Base-by-base conservation (phyloP, 2,888 invertebrate genomes). In the Encarsia formosa region DNA sequence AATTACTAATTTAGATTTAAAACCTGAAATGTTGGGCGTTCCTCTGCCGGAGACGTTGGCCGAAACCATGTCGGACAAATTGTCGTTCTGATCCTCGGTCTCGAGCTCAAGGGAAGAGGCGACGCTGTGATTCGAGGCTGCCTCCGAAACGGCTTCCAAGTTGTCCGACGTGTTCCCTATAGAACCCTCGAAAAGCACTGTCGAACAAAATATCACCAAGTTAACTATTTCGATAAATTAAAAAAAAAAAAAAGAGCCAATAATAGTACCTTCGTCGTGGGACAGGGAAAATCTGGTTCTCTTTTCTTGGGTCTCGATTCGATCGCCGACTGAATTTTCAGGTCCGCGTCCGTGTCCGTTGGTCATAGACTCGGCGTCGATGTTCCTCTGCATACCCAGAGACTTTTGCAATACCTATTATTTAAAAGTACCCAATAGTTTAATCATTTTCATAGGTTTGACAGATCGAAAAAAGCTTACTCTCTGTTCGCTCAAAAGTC, bases 11-110 rank as follows among this genome's bases (percentile, higher is more conserved):
- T 5, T 37, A 18, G 5, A 20, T 18, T 16, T 11, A 19, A 37
- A 16, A 75, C 76, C 97, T 16, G 95, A 95, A 56, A 98, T 96
- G 76, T 97, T 97, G 0, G 97, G 88, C 56, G 94, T 88, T 61
- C 93, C 95, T 59, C 95, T 81, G 13, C 95, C 88, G 2, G 88
- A 88, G 20, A 93, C 93, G 75, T 96, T 95, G 0, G 95, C 95
- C 0, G 94, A 95, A 53, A 95, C 88, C 93, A 97, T 95, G 70
- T 98, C 98, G 0, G 95, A 95, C 19, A 98, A 80, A 77, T 96
- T 96, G 71, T 95, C 95, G 67, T 87, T 87, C 76, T 92, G 90
- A 68, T 91, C 90, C 67, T 92, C 91, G 3, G 87, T 86, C 72
- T 91, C 91, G 50, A 94, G 77, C 67, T 94, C 94, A 37, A 93